Evolutionary conservation across 2,888 invertebrate species (phyloP).

Genomic region (Melanchra persicariae): DNA sequence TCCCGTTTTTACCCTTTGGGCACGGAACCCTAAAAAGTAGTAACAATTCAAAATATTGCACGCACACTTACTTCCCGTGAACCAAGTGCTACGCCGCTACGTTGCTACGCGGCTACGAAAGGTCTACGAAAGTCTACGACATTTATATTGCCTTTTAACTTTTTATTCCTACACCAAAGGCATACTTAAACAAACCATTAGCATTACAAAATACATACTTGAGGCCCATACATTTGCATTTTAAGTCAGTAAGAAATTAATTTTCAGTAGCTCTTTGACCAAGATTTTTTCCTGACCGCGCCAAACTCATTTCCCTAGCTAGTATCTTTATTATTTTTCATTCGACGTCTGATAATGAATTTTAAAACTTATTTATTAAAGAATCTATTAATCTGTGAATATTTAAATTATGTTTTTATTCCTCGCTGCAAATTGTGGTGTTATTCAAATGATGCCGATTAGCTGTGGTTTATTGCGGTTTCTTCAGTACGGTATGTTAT

Average conservation of each 20-base stretch:
- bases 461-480: slow-evolving; percentile 34
- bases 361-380: slow-evolving; percentile 42
- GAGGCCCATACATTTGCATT: slow-evolving; percentile 64
- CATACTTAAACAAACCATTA: slow-evolving; percentile 62
- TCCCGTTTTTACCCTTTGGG: too few species aligned
- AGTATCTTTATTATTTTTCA: slow-evolving; percentile 44
- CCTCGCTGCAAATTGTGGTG: slow-evolving; percentile 26
- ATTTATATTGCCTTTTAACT: slow-evolving; percentile 39
- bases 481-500: slow-evolving; percentile 23
- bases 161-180: slow-evolving; percentile 55
- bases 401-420: slow-evolving; percentile 10
- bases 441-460: slow-evolving; percentile 40
- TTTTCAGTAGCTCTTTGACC: slow-evolving; percentile 50
- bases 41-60: too few species aligned
- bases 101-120: slow-evolving; percentile 41
- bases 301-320: slow-evolving; percentile 19
- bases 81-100: slow-evolving; percentile 38
- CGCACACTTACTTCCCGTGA: background rate
- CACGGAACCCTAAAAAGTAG: too few species aligned
- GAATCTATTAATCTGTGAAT: slow-evolving; percentile 35
- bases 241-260: slow-evolving; percentile 64
- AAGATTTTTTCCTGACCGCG: slow-evolving; percentile 26
- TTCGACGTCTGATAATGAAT: slow-evolving; percentile 30
- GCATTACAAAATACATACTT: slow-evolving; percentile 67
- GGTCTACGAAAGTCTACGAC: slow-evolving; percentile 48